Conservation (phyloP, 2,888 invertebrate species). For the Epiperipatus broadwayi region DNA sequence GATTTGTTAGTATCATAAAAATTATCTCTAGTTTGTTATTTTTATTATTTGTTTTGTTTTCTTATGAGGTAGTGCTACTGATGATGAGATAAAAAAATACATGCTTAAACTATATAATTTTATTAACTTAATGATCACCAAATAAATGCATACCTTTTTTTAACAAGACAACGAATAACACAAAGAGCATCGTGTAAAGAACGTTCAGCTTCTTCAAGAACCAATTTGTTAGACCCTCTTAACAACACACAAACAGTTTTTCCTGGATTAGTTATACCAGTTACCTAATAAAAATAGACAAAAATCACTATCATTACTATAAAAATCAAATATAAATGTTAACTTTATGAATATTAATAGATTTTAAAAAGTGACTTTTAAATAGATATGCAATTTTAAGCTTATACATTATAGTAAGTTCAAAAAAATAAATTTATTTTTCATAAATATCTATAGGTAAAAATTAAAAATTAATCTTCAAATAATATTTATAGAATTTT, state of each 20-base stretch:
- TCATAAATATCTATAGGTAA: neutral
- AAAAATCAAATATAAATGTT: neutral
- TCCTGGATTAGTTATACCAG: conserved; percentile 66
- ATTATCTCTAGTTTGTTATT: too few relatives aligned
- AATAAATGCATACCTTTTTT: conserved; percentile 49
- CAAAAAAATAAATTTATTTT: conserved; percentile 5
- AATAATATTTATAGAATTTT: too few relatives aligned
- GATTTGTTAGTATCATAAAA: too few relatives aligned
- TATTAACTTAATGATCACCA: too few relatives aligned
- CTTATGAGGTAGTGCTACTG: too few relatives aligned
- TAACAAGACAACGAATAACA: conserved; percentile 87
- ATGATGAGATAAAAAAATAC: neutral
- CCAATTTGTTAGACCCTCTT: conserved; percentile 68
- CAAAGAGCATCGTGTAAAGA: conserved; percentile 79
- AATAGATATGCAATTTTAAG: too few relatives aligned
- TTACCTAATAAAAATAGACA: conserved; percentile 38
- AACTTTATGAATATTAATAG: conserved; percentile 13
- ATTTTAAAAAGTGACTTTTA: too few relatives aligned
- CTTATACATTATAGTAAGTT: too few relatives aligned
- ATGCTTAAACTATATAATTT: neutral
- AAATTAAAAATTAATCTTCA: conserved; percentile 4
- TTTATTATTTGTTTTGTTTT: too few relatives aligned
- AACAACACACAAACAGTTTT: conserved; percentile 80
- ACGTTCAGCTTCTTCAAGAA: conserved; percentile 70
- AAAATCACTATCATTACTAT: neutral